Conservation (phyloP, 2,113 vertebrate genomes). For the Penelope pileata region DNA sequence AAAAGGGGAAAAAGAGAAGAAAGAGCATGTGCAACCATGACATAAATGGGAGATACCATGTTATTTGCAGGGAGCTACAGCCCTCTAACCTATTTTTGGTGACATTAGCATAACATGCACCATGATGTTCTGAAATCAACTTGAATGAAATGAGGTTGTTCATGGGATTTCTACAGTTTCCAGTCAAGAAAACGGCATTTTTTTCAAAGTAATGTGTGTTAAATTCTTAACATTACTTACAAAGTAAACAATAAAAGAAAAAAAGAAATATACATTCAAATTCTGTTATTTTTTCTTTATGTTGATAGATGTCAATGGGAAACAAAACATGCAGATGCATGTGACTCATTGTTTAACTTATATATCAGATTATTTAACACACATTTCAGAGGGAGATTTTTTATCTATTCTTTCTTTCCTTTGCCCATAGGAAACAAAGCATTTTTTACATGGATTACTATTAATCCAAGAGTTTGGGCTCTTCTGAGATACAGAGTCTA, state of each 20-base stretch:
- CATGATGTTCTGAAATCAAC: neutral
- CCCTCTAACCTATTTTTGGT: neutral
- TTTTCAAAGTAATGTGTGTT: neutral
- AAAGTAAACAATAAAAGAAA: neutral
- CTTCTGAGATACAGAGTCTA: neutral
- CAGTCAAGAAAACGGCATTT: neutral
- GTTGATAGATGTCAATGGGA: neutral
- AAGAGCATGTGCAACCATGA: neutral
- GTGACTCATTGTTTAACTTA: neutral
- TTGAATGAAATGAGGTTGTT: neutral
- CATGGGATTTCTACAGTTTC: neutral
- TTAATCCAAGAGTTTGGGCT: neutral
- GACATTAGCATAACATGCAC: neutral
- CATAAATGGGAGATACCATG: neutral
- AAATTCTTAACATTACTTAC: neutral
- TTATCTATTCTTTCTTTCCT: neutral
- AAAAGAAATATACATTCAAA: neutral
- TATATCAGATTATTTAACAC: neutral
- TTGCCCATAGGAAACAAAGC: neutral
- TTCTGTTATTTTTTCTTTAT: neutral
- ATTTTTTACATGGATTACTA: neutral
- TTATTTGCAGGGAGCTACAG: neutral
- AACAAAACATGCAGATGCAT: neutral
- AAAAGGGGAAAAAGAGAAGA: neutral
- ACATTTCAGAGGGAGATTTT: neutral